Base-by-base conservation (phyloP, 37 sponge, comb jelly and placozoan species). In the Bolinopsis microptera region DNA sequence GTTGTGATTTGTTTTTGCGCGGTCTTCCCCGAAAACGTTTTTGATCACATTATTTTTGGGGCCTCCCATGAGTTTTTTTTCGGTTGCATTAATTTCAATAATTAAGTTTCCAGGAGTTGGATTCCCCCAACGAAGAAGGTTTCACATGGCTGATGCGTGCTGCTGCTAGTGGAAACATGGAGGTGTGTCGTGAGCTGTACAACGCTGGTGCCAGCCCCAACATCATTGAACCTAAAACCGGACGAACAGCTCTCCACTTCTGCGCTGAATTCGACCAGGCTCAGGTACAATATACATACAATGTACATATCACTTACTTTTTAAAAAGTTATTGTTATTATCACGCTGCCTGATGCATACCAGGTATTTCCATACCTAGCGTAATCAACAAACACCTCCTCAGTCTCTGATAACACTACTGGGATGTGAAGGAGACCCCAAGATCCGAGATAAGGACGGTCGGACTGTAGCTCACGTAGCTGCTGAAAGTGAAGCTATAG, bases 371-470 rank as follows among this genome's bases (percentile, higher is more conserved):
- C 16, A 27, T n/a, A n/a, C 25, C 28, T 27, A 72, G 13, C 13
- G 13, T 22, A 8, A n/a, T 5, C 75, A 26, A 23, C 75, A 72
- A n/a, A 22, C 28, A 23, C n/a, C 16, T 22, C 75, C 26, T 13
- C 90, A 86, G 61, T 39, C 90, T 3, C 90, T 86, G 30, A 86
- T 86, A 18, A 86, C 90, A 23, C 90, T 86, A 3, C 31, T 86
- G 90, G 90, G 61, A 41, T 86, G 90, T 86, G 90, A 86, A 27
- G 90, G 90, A 13, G 90, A 86, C 31, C 90, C 90, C 31, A 86
- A 86, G 61, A 86, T 86, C 40, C 24, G 61, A 41, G 90, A 86
- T 23, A 86, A 86, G 28, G 90, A 86, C 61, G 90, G 90, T 0
- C 32, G 90, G 90, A 41, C 90, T 41, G 90, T 86, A 9, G 41